Evolutionary conservation across 2,113 vertebrate species (phyloP).

Genomic region (Pyxicephalus adspersus): DNA sequence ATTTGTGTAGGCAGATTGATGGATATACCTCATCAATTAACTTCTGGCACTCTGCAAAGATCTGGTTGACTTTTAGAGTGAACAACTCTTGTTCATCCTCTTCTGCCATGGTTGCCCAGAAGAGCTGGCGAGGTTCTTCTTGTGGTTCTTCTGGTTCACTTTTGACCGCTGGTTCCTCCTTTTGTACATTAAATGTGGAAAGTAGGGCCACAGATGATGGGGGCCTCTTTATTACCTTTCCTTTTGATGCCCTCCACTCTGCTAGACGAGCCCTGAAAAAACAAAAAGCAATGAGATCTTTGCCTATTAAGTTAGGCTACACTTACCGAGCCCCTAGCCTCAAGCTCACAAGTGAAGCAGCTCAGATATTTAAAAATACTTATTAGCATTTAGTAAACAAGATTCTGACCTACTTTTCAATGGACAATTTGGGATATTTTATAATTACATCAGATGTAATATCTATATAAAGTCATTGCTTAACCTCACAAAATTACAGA

Average conservation of each 20-base stretch:
- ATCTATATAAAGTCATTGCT: too few species aligned
- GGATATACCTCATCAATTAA: conserved; percentile 70
- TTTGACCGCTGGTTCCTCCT: conserved; percentile 55
- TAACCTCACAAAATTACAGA: too few species aligned
- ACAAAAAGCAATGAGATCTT: neutral
- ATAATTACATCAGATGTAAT: too few species aligned
- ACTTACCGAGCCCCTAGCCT: too few species aligned
- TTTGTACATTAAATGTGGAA: neutral
- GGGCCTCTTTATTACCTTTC: conserved; percentile 78
- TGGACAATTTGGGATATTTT: too few species aligned
- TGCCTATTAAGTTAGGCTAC: too few species aligned
- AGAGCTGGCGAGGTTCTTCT: conserved; percentile 59
- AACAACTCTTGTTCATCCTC: conserved; percentile 70
- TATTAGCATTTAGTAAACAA: too few species aligned
- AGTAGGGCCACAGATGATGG: conserved; percentile 51
- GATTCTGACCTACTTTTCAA: too few species aligned
- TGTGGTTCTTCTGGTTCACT: conserved; percentile 15
- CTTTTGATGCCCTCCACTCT: conserved; percentile 80
- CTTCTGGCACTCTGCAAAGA: conserved; percentile 67
- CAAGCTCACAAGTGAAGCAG: too few species aligned
- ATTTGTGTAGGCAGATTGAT: neutral
- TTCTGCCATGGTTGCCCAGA: conserved; percentile 68
- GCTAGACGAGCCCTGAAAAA: conserved; percentile 76
- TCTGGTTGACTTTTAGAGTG: conserved; percentile 67
- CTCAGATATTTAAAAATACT: too few species aligned